Conservation (phyloP, 2,113 vertebrate genomes). For the Bubalus kerabau region DNA sequence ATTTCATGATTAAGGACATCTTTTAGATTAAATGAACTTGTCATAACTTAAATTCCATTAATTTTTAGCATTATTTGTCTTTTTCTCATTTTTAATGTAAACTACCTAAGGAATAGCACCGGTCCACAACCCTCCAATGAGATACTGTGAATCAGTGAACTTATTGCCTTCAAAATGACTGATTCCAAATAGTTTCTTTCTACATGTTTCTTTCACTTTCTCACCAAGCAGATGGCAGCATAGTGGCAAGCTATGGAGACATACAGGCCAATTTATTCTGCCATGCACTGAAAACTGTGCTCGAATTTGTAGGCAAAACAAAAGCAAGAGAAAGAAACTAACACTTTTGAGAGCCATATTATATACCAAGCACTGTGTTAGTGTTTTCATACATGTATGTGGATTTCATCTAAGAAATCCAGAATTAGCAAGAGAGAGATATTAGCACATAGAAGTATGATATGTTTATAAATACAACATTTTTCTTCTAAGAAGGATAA, state of each 20-base stretch:
- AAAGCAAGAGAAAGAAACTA: conserved; percentile 59
- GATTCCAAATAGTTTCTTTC: conserved; percentile 20
- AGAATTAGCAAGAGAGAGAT: background rate
- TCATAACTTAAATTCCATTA: background rate
- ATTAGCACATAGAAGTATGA: background rate
- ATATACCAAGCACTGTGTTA: conserved; percentile 34
- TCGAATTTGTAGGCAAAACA: conserved; percentile 69
- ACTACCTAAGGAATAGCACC: background rate
- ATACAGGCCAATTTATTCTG: conserved; percentile 64
- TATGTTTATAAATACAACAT: background rate
- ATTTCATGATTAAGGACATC: background rate
- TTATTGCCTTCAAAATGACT: background rate
- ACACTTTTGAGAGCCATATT: conserved; percentile 54
- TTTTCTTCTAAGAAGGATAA: background rate
- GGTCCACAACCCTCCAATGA: background rate
- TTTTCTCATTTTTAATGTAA: background rate
- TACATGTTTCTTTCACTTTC: conserved; percentile 30
- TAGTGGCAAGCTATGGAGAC: conserved; percentile 53
- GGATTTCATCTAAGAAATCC: conserved; percentile 1
- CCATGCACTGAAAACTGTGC: conserved; percentile 61
- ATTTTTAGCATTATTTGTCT: background rate
- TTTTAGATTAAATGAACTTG: background rate
- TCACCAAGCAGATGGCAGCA: conserved; percentile 65
- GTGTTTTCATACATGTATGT: conserved; percentile 8
- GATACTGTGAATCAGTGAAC: background rate